A percentile compares a stretch with the other conserved stretches of the same genome.
Conservation (phyloP, 2,888 invertebrate genomes). For the Sarcophaga rosellei region DNA sequence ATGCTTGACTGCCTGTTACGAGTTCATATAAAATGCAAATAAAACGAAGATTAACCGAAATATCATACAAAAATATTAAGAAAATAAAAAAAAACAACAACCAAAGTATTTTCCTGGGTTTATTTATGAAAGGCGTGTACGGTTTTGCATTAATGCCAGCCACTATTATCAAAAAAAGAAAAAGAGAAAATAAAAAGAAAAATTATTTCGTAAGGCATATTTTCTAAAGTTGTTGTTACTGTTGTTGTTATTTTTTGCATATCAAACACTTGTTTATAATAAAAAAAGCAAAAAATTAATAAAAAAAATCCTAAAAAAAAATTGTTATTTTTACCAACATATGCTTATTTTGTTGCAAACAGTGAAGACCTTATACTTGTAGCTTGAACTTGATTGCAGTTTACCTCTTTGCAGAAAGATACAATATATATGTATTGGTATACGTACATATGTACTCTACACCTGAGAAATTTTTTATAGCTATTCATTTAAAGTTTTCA, state of each 20-base stretch:
- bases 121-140: conserved; percentile 65
- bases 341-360: conserved; percentile 48
- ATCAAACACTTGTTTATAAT: conserved; percentile 50
- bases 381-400: conserved; percentile 64
- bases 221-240: neutral
- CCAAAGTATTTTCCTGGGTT: conserved; percentile 42
- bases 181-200: neutral
- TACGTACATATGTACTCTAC: conserved; percentile 3
- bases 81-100: conserved; percentile 17
- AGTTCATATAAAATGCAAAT: conserved; percentile 64
- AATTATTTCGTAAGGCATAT: conserved; percentile 8
- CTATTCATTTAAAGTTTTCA: neutral
- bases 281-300: conserved; percentile 38
- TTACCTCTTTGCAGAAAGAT: conserved; percentile 43
- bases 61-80: conserved; percentile 46
- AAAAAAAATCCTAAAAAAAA: conserved; percentile 37
- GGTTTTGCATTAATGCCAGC: conserved; percentile 62
- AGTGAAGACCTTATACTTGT: conserved; percentile 65
- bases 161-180: conserved; percentile 49
- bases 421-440: neutral
- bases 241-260: conserved; percentile 45
- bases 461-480: conserved; percentile 40
- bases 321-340: conserved; percentile 25
- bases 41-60: conserved; percentile 55
- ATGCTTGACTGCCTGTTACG: conserved; percentile 46